Evolutionary conservation across 2,113 vertebrate genomes (phyloP).

Genomic region (Brachirus orientalis): DNA sequence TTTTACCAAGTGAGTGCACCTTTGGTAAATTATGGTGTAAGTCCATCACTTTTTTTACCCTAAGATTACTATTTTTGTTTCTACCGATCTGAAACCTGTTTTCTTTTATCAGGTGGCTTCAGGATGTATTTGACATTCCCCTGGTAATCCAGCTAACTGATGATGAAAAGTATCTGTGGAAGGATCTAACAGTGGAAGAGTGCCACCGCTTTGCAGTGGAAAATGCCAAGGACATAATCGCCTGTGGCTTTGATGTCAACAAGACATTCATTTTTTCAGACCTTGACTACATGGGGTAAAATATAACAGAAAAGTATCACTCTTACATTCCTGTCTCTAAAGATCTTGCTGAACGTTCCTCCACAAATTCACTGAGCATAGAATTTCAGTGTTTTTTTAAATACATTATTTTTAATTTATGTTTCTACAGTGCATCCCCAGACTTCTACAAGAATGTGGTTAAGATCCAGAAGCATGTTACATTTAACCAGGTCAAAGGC

Average conservation of each 20-base stretch:
- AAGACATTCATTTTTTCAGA: slow-evolving; percentile 99
- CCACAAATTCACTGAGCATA: no score
- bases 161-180: slow-evolving; percentile 99
- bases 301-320: neutral
- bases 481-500: slow-evolving; percentile 98
- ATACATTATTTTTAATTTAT: neutral
- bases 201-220: slow-evolving; percentile 88
- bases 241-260: slow-evolving; percentile 94
- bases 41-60: neutral
- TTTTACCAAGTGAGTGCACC: slow-evolving; percentile 92
- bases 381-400: neutral
- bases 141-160: slow-evolving; percentile 96
- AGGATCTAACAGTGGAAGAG: slow-evolving; percentile 91
- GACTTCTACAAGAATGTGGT: slow-evolving; percentile 95
- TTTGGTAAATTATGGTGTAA: neutral
- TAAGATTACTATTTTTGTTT: neutral
- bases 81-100: no score
- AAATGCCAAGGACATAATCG: slow-evolving; percentile 96
- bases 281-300: slow-evolving; percentile 96
- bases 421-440: slow-evolving; percentile 81
- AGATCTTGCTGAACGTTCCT: neutral
- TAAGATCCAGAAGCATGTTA: slow-evolving; percentile 96
- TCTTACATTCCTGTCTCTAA: neutral
- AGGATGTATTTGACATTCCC: slow-evolving; percentile 94
- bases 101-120: slow-evolving; percentile 88